Base-by-base conservation (phyloP, 2,797 vertebrate species). In the Strix occidentalis region DNA sequence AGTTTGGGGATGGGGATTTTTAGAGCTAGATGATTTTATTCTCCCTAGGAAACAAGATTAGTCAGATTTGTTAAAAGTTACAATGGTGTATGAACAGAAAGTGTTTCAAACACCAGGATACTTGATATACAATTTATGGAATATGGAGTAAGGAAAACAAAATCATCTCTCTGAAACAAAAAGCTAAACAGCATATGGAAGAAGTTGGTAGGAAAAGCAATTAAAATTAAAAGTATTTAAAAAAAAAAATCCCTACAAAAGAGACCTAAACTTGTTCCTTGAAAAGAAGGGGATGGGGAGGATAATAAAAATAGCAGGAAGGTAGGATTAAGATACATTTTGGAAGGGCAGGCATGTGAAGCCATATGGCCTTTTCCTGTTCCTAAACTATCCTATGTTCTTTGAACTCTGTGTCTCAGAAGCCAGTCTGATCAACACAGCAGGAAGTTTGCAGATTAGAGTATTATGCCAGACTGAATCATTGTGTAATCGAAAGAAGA, bases 391-490 rank as follows among this genome's bases (percentile, higher is more conserved):
- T 96, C 94, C 92, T 51, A 91, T 3, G 51, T 96, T 95, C 96
- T 97, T 97, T 97, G 97, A 97, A 96, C 95, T 97, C 91, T 43
- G 50, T 54, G 87, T 87, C 94, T 96, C 94, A 95, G 89, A 95
- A 97, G 92, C 93, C 72, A 88, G 91, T 84, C 82, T 6, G 92
- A 96, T 94, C 94, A 91, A 88, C 95, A 95, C 96, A 97, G 96
- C 97, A 94, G 96, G 97, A 97, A 96, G 87, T 97, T 96, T 93
- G 91, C 93, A 95, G 93, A 97, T 93, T 92, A 96, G 96, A 92
- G 94, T 90, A 79, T 63, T 88, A 87, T 93, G 93, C 70, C 94
- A 97, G 97, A 96, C 93, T 81, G 89, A 96, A 96, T 96, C 93
- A 92, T 20, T 96, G 87, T 81, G 91, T 72, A 95, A 96, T 35